Conservation (phyloP, 2,888 invertebrate species). For the Myopa testacea region DNA sequence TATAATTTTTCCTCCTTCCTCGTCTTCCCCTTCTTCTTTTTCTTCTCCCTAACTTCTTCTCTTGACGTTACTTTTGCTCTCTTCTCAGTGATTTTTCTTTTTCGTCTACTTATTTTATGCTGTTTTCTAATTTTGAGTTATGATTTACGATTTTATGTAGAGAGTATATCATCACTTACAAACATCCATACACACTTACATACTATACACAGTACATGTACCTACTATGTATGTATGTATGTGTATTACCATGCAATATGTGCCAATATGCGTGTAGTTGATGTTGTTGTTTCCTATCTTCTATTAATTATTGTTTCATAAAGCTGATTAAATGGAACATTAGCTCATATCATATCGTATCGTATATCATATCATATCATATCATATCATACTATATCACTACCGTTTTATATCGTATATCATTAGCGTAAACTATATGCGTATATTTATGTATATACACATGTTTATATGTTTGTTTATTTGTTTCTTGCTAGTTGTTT, state of each 20-base stretch:
- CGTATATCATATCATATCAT: not conserved
- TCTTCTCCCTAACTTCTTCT: too few species aligned
- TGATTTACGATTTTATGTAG: not conserved
- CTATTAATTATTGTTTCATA: conserved; percentile 48
- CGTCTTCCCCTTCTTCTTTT: too few species aligned
- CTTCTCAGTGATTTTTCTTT: too few species aligned
- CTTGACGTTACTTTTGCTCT: too few species aligned
- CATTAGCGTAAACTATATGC: conserved; percentile 12
- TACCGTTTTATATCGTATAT: conserved; percentile 5
- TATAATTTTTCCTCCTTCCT: too few species aligned
- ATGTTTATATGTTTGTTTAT: conserved; percentile 8
- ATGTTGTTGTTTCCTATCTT: not conserved
- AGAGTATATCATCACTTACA: not conserved
- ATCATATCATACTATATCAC: conserved; percentile 31
- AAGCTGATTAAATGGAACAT: conserved; percentile 51
- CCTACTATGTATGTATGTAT: conserved; percentile 18
- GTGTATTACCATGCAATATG: conserved; percentile 25
- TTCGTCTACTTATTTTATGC: not conserved
- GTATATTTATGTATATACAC: conserved; percentile 18
- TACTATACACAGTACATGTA: not conserved
- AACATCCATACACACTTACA: not conserved
- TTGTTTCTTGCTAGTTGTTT: conserved; percentile 4
- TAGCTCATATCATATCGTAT: conserved; percentile 38
- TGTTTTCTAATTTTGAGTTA: not conserved
- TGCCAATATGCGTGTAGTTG: conserved; percentile 23